A percentile compares a stretch with the other conserved stretches of the same genome.
These are phyloP conservation scores for Myopa tessellatipennis DNA, from an alignment of 2,888 invertebrate species.

Conservation along the genomic window DNA sequence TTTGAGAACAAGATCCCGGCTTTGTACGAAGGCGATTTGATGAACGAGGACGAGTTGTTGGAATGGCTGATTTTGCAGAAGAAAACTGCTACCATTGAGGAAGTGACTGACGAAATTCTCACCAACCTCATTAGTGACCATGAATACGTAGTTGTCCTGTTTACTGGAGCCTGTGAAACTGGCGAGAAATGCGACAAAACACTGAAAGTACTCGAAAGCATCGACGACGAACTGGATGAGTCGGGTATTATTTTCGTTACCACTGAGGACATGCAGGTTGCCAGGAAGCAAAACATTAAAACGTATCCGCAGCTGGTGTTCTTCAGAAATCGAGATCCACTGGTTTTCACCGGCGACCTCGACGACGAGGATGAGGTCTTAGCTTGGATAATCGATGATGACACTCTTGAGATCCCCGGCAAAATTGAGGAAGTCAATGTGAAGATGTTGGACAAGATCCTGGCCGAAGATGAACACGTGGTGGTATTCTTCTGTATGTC, in stretches of 20 bases:
- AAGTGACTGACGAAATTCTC: constrained; percentile 92
- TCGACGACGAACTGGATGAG: constrained; percentile 93
- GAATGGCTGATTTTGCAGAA: constrained; percentile 87
- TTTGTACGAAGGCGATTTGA: constrained; percentile 89
- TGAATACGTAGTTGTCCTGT: constrained; percentile 94
- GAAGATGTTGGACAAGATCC: constrained; percentile 89
- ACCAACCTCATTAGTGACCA: constrained; percentile 87
- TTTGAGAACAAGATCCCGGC: constrained; percentile 93
- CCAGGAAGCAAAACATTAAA: constrained; percentile 87
- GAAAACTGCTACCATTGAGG: constrained; percentile 91
- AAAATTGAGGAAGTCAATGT: constrained; percentile 93
- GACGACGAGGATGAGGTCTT: constrained; percentile 92
- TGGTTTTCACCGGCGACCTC: constrained; percentile 85
- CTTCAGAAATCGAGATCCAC: constrained; percentile 91
- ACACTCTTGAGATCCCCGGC: constrained; percentile 90
- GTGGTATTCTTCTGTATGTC: constrained; percentile 93
- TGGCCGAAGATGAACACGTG: constrained; percentile 87
- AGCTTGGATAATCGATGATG: constrained; percentile 91
- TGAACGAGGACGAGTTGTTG: constrained; percentile 92
- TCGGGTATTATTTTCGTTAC: constrained; percentile 94
- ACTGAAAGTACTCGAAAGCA: constrained; percentile 87
- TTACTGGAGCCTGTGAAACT: constrained; percentile 89
- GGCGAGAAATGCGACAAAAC: constrained; percentile 89
- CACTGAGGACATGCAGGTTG: constrained; percentile 84
- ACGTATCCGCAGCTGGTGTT: constrained; percentile 87